phyloP scores from a whole-genome alignment of 1,140 invertebrate genomes.

The Drosophila kepulauana region DNA sequence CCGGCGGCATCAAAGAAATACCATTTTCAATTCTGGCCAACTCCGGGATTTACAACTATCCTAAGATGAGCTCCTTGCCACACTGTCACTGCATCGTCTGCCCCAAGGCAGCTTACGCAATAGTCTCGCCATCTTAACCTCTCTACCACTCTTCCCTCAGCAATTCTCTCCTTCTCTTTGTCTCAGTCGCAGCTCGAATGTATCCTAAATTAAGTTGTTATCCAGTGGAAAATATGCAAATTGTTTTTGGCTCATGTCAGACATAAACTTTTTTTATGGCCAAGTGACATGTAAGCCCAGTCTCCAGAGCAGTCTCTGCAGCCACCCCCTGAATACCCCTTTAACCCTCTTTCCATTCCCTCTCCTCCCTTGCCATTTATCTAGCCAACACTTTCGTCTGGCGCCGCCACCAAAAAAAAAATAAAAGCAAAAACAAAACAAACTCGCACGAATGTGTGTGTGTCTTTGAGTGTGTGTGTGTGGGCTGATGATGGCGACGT shows the following conservation, averaged over 20 bases:
- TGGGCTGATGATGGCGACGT: slow-evolving; percentile 43
- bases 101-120: background rate
- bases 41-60: background rate
- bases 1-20: slow-evolving; percentile 23
- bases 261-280: slow-evolving; percentile 80
- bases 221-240: slow-evolving; percentile 74
- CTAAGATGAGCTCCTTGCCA: background rate
- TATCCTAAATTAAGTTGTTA: slow-evolving; percentile 73
- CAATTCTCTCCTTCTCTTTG: background rate
- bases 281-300: slow-evolving; percentile 68
- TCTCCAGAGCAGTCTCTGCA: slow-evolving; percentile 13
- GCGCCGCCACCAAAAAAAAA: slow-evolving; percentile 35
- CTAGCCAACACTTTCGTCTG: slow-evolving; percentile 77
- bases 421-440: slow-evolving; percentile 36
- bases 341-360: background rate
- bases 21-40: slow-evolving; percentile 9
- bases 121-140: background rate
- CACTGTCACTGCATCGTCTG: background rate
- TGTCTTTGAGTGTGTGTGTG: background rate
- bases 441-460: slow-evolving; percentile 9
- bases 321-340: background rate
- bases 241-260: slow-evolving; percentile 82
- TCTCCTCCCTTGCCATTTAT: slow-evolving; percentile 45
- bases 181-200: slow-evolving; percentile 34
- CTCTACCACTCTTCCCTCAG: background rate